Conservation (phyloP, 2,797 vertebrate species). For the Gila robusta region DNA sequence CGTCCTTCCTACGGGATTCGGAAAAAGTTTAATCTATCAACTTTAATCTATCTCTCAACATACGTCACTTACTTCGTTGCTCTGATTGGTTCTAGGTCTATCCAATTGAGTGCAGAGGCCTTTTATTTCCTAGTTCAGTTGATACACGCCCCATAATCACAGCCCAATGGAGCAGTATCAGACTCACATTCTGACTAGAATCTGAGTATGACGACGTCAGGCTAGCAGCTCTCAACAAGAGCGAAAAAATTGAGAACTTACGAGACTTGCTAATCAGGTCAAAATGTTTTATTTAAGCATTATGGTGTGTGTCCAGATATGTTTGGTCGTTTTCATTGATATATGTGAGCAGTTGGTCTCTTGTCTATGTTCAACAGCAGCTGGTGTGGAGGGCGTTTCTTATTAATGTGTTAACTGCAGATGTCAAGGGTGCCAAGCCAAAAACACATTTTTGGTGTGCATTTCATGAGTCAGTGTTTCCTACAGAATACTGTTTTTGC, state of each 20-base stretch:
- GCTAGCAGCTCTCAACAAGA: constrained; percentile 42
- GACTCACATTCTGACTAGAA: too few relatives aligned
- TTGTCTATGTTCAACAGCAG: constrained; percentile 23
- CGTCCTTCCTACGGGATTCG: too few relatives aligned
- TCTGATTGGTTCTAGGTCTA: too few relatives aligned
- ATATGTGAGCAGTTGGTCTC: background rate
- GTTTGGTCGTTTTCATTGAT: background rate
- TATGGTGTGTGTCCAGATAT: constrained; percentile 8
- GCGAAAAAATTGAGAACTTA: constrained; percentile 31
- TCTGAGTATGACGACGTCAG: too few relatives aligned
- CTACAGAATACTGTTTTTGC: background rate
- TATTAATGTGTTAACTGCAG: constrained; percentile 38
- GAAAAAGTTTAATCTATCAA: too few relatives aligned
- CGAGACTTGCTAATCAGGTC: background rate
- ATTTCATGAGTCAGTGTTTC: constrained; percentile 4
- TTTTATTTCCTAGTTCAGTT: too few relatives aligned
- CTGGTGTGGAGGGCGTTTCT: constrained; percentile 7
- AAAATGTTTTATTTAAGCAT: constrained; percentile 13
- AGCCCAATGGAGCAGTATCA: too few relatives aligned
- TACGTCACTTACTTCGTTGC: too few relatives aligned
- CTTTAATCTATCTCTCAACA: too few relatives aligned
- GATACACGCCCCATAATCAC: too few relatives aligned
- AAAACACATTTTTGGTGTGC: constrained; percentile 44
- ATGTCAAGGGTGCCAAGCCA: constrained; percentile 39
- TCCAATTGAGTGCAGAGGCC: too few relatives aligned